phyloP scores from a whole-genome alignment of 2,888 invertebrate species.

The Schizaphis graminum region DNA sequence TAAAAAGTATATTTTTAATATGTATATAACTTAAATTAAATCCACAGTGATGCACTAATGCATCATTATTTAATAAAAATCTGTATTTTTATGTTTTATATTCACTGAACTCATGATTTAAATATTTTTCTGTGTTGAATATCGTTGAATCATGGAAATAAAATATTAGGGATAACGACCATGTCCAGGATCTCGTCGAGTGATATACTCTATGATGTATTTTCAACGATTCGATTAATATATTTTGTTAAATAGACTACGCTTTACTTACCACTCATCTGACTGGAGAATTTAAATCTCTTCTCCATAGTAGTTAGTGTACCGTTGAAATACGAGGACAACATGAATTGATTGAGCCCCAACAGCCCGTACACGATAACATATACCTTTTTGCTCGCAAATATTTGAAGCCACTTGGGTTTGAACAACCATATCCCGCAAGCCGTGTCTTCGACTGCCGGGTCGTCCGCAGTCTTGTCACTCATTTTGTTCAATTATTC shows the following conservation, averaged over 20 bases:
- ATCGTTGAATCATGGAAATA: neutral
- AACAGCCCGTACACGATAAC: conserved; percentile 77
- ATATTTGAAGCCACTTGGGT: conserved; percentile 74
- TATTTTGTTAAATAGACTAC: neutral
- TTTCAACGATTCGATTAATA: neutral
- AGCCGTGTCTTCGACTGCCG: conserved; percentile 63
- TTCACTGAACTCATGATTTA: neutral
- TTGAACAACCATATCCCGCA: conserved; percentile 68
- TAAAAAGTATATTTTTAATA: neutral
- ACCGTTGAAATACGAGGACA: conserved; percentile 77
- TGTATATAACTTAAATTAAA: neutral
- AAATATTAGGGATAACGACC: neutral
- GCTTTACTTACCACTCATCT: conserved; percentile 75
- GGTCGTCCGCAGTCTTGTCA: neutral
- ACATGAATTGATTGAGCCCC: conserved; percentile 78
- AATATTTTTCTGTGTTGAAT: neutral
- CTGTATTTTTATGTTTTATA: neutral
- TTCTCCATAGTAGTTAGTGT: conserved; percentile 79
- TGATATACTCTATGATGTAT: neutral
- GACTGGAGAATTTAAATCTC: conserved; percentile 79
- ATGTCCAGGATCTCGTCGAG: neutral
- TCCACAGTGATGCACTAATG: neutral
- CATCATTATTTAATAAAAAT: neutral
- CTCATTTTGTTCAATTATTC: neutral
- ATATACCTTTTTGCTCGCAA: conserved; percentile 76